A percentile compares a stretch with the other conserved stretches of the same genome.
Evolutionary conservation across 2,888 invertebrate species (phyloP).

Genomic region (Melanophora roralis): DNA sequence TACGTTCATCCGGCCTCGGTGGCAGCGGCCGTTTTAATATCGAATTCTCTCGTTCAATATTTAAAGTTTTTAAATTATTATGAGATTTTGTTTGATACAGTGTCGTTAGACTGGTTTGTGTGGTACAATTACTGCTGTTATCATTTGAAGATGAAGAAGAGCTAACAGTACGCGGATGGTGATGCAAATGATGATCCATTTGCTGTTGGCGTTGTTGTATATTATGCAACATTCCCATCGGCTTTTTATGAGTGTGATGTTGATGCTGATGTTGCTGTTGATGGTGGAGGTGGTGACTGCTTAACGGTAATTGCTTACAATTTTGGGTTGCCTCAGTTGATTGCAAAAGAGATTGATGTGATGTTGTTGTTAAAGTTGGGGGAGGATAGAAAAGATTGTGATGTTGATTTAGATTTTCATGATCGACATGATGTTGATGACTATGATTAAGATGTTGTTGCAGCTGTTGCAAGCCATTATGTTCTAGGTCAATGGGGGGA

Average conservation of each 20-base stretch:
- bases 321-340: constrained; percentile 55
- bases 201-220: constrained; percentile 36
- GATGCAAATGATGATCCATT: constrained; percentile 51
- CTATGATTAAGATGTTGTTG: constrained; percentile 63
- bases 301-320: constrained; percentile 62
- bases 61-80: constrained; percentile 53
- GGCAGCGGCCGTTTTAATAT: constrained; percentile 57
- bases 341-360: constrained; percentile 60
- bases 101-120: constrained; percentile 65
- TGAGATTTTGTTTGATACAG: constrained; percentile 62
- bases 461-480: constrained; percentile 53
- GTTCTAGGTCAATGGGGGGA: constrained; percentile 67
- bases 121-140: constrained; percentile 66
- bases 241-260: constrained; percentile 16
- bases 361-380: constrained; percentile 55
- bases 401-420: constrained; percentile 52
- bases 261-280: constrained; percentile 35
- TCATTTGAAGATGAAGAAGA: constrained; percentile 65
- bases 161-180: constrained; percentile 62
- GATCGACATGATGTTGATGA: constrained; percentile 61
- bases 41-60: constrained; percentile 56
- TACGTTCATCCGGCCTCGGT: constrained; percentile 51
- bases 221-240: constrained; percentile 29
- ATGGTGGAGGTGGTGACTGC: constrained; percentile 63
- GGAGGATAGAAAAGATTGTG: constrained; percentile 59